A percentile compares a stretch with the other conserved stretches of the same genome.
These are phyloP conservation scores for Dorcus parallelipipedus DNA, from an alignment of 2,888 invertebrate species.

Conservation along the genomic window DNA sequence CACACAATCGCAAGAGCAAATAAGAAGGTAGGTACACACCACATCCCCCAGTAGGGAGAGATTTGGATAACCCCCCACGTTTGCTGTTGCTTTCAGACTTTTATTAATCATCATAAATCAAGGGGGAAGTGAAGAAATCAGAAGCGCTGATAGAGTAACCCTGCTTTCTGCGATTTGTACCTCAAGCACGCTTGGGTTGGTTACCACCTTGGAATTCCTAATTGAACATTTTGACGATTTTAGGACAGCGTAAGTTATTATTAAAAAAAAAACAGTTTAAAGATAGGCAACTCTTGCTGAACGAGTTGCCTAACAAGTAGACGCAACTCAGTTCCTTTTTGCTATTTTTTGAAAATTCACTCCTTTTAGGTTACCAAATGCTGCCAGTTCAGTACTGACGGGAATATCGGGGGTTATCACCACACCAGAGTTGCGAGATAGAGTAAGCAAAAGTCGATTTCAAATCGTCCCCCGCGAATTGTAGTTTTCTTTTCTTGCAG, in stretches of 20 bases:
- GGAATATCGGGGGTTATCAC: conserved; percentile 3
- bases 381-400: not conserved
- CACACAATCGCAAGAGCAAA: not conserved
- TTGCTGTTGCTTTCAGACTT: not conserved
- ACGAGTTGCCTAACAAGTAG: not conserved
- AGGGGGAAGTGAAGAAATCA: not conserved
- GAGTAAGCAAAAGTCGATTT: not conserved
- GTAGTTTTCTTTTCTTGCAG: not conserved
- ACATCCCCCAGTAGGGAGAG: not conserved
- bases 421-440: not conserved
- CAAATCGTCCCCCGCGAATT: not conserved
- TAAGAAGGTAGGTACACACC: conserved; percentile 5
- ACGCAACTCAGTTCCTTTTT: not conserved
- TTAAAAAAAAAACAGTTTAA: too few relatives aligned
- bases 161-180: conserved; percentile 4
- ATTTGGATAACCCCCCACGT: not conserved
- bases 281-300: not conserved
- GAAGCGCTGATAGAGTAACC: not conserved
- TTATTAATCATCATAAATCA: not conserved
- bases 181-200: conserved; percentile 3
- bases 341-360: not conserved
- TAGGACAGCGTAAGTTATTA: not conserved
- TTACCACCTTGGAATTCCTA: not conserved
- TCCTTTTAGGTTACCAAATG: not conserved
- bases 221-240: conserved; percentile 2